Evolutionary conservation across 1,140 invertebrate species (phyloP), one percentile per base, ranked within the genome.

Genomic region (Carposina sasakii): DNA sequence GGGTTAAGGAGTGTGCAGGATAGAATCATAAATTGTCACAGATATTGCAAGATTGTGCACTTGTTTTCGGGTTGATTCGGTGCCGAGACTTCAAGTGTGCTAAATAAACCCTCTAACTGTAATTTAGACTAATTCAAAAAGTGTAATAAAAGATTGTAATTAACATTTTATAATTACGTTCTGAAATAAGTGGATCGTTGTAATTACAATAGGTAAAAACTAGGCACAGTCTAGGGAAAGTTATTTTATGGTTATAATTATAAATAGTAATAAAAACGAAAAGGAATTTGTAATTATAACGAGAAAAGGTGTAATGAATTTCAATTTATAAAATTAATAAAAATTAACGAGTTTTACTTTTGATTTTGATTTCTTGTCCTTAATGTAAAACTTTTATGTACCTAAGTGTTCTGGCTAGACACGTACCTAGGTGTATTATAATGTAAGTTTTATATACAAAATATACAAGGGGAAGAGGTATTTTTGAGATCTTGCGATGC

Each of bases 271-370:
- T 68, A 70, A 60, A 73, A 72, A 63, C 60, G 62, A 69, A 59
- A 81, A 78, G 75, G 76, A 77, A 82, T 83, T 83, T 83, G 79
- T 83, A 83, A 81, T 64, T 78, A 81, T 82, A 74, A 68, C 56
- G 63, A 65, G 67, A 68, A 67, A 70, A 71, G 72, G 67, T 83
- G 79, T 81, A 83, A 76, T 82, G 76, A 83, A 76, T 81, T 83
- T 81, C 74, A 63, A 83, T 83, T 83, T 83, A 83, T 81, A 79
- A 81, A 81, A 77, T 73, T 75, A 81, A 78, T 82, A 79, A 82
- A 81, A 81, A 82, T 78, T 82, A 78, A 82, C 67, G 78, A 82
- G 78, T 82, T 82, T 81, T 81, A 79, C 45, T 46, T 26, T 1
- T 49, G 33, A 8, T 8, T 34, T 34, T 34, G 15, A 34, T 34